Evolutionary conservation across 2,888 invertebrate species (phyloP), one percentile per base, ranked within the genome.

Genomic region (Lutraria lutraria): DNA sequence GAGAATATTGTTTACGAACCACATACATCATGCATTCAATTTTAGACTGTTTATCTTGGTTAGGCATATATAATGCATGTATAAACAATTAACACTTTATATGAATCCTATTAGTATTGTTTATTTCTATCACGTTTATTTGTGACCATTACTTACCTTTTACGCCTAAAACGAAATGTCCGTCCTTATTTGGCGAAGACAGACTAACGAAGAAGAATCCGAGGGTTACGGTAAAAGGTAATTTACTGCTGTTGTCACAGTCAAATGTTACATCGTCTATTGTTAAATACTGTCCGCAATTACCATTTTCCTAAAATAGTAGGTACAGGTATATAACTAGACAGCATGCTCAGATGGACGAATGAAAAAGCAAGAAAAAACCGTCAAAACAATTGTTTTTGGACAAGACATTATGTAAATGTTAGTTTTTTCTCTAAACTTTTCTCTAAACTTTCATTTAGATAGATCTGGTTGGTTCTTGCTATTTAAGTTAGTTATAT

Each of bases 191-290:
- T 0, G 83, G 76, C 54, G 72, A 83, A 53, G 76, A 83, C 16
- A 87, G 15, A n/a, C 0, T 56, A 31, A 87, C n/a, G 0, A 29
- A 76, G 34, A 72, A 87, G 83, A 83, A 87, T 10, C 87, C 87
- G 13, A 21, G 21, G 13, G 63, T 29, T 19, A 54, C 76, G 3
- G 76, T 76, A 29, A 34, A 83, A 13, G 76, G 43, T 60, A 76
- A 72, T 0, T 34, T 29, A 34, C 43, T 53, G 60, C 29, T 85
- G 43, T 80, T 34, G 54, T 43, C 52, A 43, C 85, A 85, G 52
- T 56, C 80, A 80, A 80, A 80, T 8, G 16, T 31, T 15, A 21
- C 25, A 31, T 60, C 82, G 21, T 53, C 82, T 4, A 85, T 85
- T 0, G 12, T 79, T 16, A 85, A 60, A 53, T 79, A 43, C n/a